Conservation (phyloP, 1,140 invertebrate species). For the Camponotus pennsylvanicus region DNA sequence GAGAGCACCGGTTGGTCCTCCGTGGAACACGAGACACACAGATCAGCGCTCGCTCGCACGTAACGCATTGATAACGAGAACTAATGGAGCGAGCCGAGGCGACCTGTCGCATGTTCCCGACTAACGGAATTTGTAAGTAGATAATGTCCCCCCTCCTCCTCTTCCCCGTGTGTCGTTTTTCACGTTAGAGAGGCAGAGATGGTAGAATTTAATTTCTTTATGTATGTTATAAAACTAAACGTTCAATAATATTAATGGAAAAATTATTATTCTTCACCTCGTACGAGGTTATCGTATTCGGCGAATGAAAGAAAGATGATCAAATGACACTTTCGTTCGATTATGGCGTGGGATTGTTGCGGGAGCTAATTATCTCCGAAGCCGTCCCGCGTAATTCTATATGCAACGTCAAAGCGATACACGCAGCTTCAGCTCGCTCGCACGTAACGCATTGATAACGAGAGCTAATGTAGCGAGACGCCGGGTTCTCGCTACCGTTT, state of each 20-base stretch:
- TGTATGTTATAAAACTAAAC: too few species aligned
- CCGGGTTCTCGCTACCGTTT: conserved; percentile 47
- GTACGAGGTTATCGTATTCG: not conserved
- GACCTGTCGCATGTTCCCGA: conserved; percentile 28
- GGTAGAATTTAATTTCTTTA: too few species aligned
- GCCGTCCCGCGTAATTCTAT: not conserved
- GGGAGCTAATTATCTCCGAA: not conserved
- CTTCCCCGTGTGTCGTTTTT: not conserved
- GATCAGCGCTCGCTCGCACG: conserved; percentile 21
- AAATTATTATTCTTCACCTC: not conserved
- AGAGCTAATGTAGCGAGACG: conserved; percentile 68
- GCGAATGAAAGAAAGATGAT: not conserved
- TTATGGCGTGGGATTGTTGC: not conserved
- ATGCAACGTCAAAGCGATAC: conserved; percentile 48
- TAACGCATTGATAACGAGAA: conserved; percentile 73
- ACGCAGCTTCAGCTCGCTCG: conserved; percentile 59
- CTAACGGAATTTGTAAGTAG: conserved; percentile 52
- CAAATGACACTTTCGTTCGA: too few species aligned
- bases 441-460: conserved; percentile 72
- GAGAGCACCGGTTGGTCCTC: conserved; percentile 31
- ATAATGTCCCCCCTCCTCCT: not conserved
- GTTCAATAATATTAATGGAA: too few species aligned
- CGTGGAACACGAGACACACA: conserved; percentile 51
- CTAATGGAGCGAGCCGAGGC: conserved; percentile 64
- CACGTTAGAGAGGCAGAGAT: not conserved